Conservation (phyloP, 2,113 vertebrate genomes). For the Dascyllus trimaculatus region DNA sequence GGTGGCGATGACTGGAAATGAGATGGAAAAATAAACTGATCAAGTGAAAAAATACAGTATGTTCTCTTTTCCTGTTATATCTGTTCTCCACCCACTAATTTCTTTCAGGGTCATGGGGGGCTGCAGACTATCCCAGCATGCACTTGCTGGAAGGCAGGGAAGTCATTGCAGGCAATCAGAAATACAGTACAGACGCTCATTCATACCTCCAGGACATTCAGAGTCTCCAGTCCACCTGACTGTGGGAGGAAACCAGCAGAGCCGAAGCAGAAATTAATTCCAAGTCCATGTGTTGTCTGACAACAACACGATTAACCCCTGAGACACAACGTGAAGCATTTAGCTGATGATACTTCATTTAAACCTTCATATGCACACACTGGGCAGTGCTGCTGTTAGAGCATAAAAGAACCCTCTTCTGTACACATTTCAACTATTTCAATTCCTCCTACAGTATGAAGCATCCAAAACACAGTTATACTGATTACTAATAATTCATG, state of each 20-base stretch:
- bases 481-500: not conserved
- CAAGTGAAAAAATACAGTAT: slow-evolving; percentile 3
- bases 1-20: not conserved
- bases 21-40: slow-evolving; percentile 2
- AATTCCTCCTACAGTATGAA: too few species aligned
- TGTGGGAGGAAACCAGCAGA: slow-evolving; percentile 47
- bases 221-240: slow-evolving; percentile 28
- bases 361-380: not conserved
- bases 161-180: slow-evolving; percentile 60
- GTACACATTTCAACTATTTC: too few species aligned
- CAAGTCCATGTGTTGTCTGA: slow-evolving; percentile 25
- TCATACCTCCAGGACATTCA: slow-evolving; percentile 46
- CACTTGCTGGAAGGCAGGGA: slow-evolving; percentile 41
- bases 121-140: slow-evolving; percentile 56
- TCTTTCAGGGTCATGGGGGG: slow-evolving; percentile 48
- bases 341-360: not conserved
- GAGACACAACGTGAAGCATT: not conserved
- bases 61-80: slow-evolving; percentile 20
- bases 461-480: too few species aligned
- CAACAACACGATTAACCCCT: slow-evolving; percentile 5
- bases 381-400: not conserved
- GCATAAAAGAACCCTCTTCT: too few species aligned
- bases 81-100: slow-evolving; percentile 53
- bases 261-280: slow-evolving; percentile 15
- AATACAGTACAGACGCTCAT: slow-evolving; percentile 28